These are phyloP conservation scores for Coregonus clupeaformis DNA, from an alignment of 2,113 vertebrate genomes.

Conservation along the genomic window DNA sequence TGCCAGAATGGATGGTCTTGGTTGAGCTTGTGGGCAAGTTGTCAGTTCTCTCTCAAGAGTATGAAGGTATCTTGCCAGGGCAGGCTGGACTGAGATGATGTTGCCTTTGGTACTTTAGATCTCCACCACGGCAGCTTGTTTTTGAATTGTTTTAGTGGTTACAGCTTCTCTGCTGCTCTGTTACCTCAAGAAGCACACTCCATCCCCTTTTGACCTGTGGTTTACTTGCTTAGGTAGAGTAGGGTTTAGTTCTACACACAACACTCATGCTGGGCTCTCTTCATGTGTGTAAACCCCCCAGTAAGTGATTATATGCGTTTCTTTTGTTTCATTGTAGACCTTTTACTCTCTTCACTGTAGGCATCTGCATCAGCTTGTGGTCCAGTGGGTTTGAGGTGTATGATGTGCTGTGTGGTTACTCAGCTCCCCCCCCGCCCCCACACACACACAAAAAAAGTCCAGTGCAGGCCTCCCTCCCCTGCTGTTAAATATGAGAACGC, in stretches of 20 bases:
- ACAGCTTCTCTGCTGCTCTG: neutral
- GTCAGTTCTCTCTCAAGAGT: neutral
- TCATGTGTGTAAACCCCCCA: neutral
- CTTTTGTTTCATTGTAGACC: neutral
- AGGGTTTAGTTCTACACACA: neutral
- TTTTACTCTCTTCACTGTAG: neutral
- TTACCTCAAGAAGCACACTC: slow-evolving; percentile 17
- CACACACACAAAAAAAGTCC: neutral
- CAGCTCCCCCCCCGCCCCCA: neutral
- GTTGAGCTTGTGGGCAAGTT: neutral
- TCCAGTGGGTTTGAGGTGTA: slow-evolving; percentile 2
- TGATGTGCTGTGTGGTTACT: neutral
- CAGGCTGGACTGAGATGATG: neutral
- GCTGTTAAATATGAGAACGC: neutral
- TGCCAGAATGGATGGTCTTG: neutral
- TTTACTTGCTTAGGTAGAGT: neutral
- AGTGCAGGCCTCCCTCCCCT: neutral
- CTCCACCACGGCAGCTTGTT: neutral
- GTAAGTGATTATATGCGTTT: neutral
- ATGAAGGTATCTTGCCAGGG: neutral
- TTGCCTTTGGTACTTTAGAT: slow-evolving; percentile 7
- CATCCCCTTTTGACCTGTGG: slow-evolving; percentile 4
- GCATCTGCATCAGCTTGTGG: slow-evolving; percentile 18
- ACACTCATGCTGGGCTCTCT: neutral
- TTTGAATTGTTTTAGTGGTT: slow-evolving; percentile 4